phyloP scores from a whole-genome alignment of 2,113 vertebrate species.

The Hemichromis elongatus region DNA sequence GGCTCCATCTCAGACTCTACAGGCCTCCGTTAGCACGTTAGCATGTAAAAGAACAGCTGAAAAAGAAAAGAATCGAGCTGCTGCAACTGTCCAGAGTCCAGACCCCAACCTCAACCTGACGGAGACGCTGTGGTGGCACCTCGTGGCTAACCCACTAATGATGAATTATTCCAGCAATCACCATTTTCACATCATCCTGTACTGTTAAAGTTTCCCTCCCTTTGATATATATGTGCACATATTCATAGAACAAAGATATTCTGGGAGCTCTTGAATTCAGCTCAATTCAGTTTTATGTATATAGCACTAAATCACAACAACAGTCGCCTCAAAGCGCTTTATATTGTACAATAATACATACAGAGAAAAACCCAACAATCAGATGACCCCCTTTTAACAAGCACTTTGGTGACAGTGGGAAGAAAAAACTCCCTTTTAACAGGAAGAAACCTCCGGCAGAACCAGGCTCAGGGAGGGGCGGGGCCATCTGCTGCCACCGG shows the following conservation, averaged over 20 bases:
- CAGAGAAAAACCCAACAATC: not conserved
- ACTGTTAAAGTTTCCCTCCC: not conserved
- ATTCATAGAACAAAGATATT: not conserved
- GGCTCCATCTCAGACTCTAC: too few species aligned
- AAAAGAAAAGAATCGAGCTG: not conserved
- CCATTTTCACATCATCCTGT: not conserved
- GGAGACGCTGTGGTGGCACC: not conserved
- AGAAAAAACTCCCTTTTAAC: not conserved
- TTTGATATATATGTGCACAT: accelerated
- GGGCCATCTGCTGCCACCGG: not conserved
- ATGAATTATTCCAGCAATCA: not conserved
- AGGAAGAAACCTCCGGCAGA: accelerated
- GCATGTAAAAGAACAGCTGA: not conserved
- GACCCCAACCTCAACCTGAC: not conserved
- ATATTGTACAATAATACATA: accelerated
- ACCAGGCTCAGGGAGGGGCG: too few species aligned
- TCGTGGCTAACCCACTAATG: not conserved
- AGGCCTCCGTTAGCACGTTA: not conserved
- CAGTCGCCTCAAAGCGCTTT: accelerated
- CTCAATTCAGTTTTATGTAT: not conserved
- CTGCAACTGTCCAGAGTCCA: not conserved
- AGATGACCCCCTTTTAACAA: accelerated
- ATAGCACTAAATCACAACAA: not conserved
- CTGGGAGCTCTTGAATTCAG: not conserved
- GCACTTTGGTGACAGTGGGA: accelerated